Conservation (phyloP, 2,797 vertebrate species). For the Peromyscus attwateri region DNA sequence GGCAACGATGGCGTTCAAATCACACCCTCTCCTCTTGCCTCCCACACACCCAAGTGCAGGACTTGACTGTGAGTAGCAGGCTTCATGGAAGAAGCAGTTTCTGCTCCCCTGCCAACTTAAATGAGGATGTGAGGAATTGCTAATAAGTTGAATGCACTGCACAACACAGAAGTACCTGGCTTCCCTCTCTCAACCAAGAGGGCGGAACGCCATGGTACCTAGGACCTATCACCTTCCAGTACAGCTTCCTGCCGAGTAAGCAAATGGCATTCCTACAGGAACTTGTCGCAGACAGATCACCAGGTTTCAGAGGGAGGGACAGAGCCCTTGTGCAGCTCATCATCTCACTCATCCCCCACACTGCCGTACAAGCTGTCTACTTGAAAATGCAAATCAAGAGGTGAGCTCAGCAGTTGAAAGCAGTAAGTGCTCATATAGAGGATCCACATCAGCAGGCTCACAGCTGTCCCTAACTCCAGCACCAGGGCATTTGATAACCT, state of each 20-base stretch:
- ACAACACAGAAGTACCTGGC: not conserved
- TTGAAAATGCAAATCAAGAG: not conserved
- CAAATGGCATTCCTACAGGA: not conserved
- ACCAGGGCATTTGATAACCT: not conserved
- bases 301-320: not conserved
- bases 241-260: not conserved
- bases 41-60: too few species aligned
- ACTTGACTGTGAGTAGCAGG: fast-evolving
- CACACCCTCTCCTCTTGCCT: not conserved
- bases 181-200: not conserved
- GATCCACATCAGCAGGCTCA: not conserved
- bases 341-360: not conserved
- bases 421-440: not conserved
- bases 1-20: not conserved
- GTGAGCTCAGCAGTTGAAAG: not conserved
- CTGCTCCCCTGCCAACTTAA: not conserved
- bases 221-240: not conserved
- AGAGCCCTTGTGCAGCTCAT: fast-evolving
- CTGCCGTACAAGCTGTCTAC: not conserved
- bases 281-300: not conserved
- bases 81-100: not conserved
- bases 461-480: not conserved
- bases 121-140: not conserved
- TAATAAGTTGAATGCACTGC: not conserved
- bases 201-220: not conserved